These are phyloP conservation scores for Monopterus albus DNA, from an alignment of 2,113 vertebrate species.

Conservation along the genomic window DNA sequence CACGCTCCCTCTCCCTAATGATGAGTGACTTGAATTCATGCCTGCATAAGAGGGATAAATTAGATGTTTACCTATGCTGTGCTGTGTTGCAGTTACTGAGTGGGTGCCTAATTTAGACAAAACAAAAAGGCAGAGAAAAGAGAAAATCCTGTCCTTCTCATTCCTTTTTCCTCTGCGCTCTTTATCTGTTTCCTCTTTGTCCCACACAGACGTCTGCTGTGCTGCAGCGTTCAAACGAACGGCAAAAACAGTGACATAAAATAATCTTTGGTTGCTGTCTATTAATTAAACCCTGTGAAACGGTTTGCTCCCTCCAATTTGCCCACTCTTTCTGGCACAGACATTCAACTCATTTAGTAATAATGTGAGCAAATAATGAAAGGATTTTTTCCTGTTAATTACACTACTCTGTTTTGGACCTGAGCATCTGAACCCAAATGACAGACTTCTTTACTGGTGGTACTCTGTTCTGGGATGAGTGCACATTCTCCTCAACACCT, in stretches of 20 bases:
- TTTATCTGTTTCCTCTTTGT: slow-evolving; percentile 33
- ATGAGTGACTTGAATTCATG: slow-evolving; percentile 53
- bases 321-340: neutral
- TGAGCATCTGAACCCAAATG: neutral
- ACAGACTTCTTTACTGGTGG: neutral
- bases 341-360: neutral
- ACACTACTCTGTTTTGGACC: neutral
- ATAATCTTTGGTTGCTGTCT: neutral
- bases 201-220: slow-evolving; percentile 16
- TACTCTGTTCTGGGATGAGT: neutral
- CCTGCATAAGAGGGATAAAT: slow-evolving; percentile 46
- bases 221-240: slow-evolving; percentile 24
- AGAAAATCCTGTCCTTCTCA: slow-evolving; percentile 56
- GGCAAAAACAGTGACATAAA: neutral
- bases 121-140: slow-evolving; percentile 2
- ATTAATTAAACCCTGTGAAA: slow-evolving; percentile 44
- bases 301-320: too few species aligned
- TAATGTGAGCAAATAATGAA: neutral
- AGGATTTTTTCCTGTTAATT: neutral
- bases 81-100: slow-evolving; percentile 40
- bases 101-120: slow-evolving; percentile 39
- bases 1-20: slow-evolving; percentile 35
- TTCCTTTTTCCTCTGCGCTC: neutral
- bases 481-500: neutral
- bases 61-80: slow-evolving; percentile 28